A percentile compares a stretch with the other conserved stretches of the same genome.
These are phyloP conservation scores for Protobothrops mucrosquamatus DNA, from an alignment of 2,113 vertebrate genomes.

Conservation along the genomic window DNA sequence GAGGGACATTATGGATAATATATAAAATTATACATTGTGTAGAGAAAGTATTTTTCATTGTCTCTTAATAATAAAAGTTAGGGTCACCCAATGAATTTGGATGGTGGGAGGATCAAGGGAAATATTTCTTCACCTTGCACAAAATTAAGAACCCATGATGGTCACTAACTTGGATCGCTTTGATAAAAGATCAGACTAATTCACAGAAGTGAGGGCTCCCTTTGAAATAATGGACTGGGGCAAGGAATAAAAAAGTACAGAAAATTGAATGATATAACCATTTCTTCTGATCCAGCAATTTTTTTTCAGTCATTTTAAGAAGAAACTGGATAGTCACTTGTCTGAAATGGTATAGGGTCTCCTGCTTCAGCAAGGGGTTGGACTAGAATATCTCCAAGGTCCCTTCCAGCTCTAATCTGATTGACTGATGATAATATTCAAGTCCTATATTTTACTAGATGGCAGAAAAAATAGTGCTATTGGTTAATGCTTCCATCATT, in stretches of 20 bases:
- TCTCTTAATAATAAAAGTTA: neutral
- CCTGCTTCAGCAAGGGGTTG: neutral
- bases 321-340: neutral
- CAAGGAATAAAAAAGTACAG: neutral
- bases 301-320: neutral
- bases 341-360: neutral
- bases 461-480: neutral
- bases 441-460: neutral
- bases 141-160: neutral
- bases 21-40: neutral
- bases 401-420: too few relatives aligned
- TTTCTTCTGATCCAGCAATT: neutral
- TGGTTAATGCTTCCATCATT: neutral
- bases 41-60: neutral
- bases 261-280: neutral
- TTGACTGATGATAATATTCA: neutral
- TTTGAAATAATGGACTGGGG: neutral
- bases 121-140: neutral
- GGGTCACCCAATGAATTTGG: neutral
- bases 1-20: neutral
- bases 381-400: neutral
- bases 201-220: neutral
- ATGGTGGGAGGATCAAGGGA: neutral
- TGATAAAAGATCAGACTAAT: neutral
- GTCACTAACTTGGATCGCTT: neutral